A percentile compares a stretch with the other conserved stretches of the same genome.
phyloP scores from a whole-genome alignment of 1,140 invertebrate species.

The Ooceraea biroi region DNA sequence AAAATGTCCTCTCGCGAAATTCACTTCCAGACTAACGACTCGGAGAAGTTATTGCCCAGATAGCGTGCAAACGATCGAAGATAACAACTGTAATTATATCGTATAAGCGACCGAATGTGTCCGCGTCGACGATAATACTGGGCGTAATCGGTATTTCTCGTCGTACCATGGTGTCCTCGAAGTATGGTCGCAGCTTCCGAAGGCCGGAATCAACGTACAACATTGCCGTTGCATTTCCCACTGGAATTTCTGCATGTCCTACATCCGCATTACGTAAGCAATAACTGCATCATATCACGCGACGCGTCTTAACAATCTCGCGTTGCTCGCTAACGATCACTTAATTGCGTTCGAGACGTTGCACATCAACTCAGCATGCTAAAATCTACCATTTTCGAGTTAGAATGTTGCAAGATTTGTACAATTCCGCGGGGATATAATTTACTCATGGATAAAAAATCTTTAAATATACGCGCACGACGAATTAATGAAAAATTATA shows the following conservation, averaged over 20 bases:
- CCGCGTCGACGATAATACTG: background rate
- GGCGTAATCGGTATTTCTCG: slow-evolving; percentile 14
- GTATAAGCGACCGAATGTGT: background rate
- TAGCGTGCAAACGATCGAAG: background rate
- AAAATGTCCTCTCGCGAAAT: background rate
- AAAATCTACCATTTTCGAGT: background rate
- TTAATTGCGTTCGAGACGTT: background rate
- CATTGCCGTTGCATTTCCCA: background rate
- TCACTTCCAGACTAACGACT: background rate
- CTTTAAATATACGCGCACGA: background rate
- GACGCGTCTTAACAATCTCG: slow-evolving; percentile 36
- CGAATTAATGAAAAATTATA: no score
- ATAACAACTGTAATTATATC: background rate
- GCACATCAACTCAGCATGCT: background rate
- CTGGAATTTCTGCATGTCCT: slow-evolving; percentile 33
- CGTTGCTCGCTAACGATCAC: slow-evolving; percentile 17
- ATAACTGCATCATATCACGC: slow-evolving; percentile 50
- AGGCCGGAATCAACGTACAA: background rate
- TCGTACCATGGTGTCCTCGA: background rate
- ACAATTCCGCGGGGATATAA: background rate
- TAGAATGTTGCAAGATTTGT: no score
- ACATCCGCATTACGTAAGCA: slow-evolving; percentile 46
- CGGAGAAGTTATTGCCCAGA: background rate
- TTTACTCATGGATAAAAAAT: background rate
- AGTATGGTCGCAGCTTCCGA: background rate